A percentile compares a stretch with the other conserved stretches of the same genome.
Evolutionary conservation across 2,113 vertebrate genomes (phyloP).

Genomic region (Spheniscus mendiculus): DNA sequence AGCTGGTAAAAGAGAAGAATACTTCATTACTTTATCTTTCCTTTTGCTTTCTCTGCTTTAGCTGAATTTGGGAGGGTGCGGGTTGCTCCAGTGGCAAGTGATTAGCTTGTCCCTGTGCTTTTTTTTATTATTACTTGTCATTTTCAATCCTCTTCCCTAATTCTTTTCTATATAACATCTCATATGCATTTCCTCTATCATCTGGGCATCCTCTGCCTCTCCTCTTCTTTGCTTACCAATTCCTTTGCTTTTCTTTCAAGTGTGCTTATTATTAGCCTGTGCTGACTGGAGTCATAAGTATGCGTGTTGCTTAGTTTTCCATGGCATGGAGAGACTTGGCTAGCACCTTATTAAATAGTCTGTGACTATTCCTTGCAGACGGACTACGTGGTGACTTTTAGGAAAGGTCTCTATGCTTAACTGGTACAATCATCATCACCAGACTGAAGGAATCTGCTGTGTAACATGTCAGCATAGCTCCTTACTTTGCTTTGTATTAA

Average conservation of each 20-base stretch:
- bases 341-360: neutral
- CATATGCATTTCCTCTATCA: neutral
- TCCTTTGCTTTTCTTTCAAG: neutral
- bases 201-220: neutral
- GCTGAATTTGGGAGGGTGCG: neutral
- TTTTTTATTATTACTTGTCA: neutral
- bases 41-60: neutral
- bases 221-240: neutral
- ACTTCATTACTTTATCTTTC: neutral
- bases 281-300: neutral
- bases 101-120: neutral
- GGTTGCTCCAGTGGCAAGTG: neutral
- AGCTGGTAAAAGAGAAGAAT: neutral
- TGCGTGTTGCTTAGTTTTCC: neutral
- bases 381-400: neutral
- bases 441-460: neutral
- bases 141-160: slow-evolving; percentile 7
- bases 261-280: neutral
- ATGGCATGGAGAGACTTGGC: neutral
- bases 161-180: neutral
- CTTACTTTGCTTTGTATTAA: neutral
- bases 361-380: neutral
- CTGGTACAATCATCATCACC: neutral
- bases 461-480: neutral
- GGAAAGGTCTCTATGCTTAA: neutral